phyloP scores from a whole-genome alignment of 2,888 invertebrate genomes.

The Cosmia trapezina region DNA sequence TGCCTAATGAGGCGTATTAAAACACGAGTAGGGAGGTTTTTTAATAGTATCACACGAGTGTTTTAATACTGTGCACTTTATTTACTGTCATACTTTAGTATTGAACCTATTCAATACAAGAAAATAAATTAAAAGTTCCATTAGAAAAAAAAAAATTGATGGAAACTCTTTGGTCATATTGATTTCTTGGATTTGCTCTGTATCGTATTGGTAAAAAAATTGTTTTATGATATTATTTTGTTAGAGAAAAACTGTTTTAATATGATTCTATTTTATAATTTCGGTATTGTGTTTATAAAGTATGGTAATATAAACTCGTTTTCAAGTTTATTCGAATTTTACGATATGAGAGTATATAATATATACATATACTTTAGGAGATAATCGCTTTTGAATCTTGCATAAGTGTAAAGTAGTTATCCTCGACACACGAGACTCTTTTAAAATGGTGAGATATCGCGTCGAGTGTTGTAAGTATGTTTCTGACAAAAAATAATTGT shows the following conservation, averaged over 20 bases:
- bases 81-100: too few species aligned
- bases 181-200: too few species aligned
- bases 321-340: not conserved
- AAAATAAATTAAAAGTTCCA: too few species aligned
- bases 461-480: not conserved
- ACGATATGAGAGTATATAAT: not conserved
- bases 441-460: not conserved
- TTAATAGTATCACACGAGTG: too few species aligned
- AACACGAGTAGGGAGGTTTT: too few species aligned
- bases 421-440: not conserved
- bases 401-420: not conserved
- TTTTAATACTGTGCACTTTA: too few species aligned
- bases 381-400: not conserved
- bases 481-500: too few species aligned
- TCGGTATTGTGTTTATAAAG: not conserved
- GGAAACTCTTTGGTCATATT: too few species aligned
- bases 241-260: not conserved
- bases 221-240: not conserved
- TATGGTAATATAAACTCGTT: not conserved
- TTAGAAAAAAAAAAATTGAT: too few species aligned
- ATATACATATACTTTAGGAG: not conserved
- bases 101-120: too few species aligned
- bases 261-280: not conserved
- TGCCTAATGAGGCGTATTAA: too few species aligned
- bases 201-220: too few species aligned